Percentiles rank a stretch among this genome's conserved stretches.
Conservation (phyloP, 2,113 vertebrate species). For the Catharus minimus region DNA sequence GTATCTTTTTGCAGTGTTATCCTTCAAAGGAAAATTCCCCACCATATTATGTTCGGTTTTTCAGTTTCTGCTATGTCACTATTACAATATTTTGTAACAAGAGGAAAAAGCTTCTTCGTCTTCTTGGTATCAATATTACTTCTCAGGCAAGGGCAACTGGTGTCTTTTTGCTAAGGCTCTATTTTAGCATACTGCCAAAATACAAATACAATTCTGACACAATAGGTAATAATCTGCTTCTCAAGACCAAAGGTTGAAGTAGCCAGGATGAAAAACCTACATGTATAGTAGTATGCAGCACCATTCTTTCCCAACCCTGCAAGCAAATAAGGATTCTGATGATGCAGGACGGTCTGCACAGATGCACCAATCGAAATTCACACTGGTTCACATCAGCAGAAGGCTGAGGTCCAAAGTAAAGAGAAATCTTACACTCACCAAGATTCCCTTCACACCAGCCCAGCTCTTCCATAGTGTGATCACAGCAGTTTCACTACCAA, state of each 20-base stretch:
- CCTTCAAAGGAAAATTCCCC: background rate
- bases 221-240: background rate
- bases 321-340: background rate
- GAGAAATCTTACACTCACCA: background rate
- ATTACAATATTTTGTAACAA: background rate
- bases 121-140: conserved; percentile 19
- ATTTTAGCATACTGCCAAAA: background rate
- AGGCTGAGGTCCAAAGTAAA: background rate
- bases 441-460: background rate
- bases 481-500: background rate
- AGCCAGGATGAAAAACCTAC: background rate
- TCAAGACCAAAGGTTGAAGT: background rate
- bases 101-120: background rate
- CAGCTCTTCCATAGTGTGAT: background rate
- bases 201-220: conserved; percentile 6
- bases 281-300: background rate
- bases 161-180: background rate
- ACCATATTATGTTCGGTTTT: background rate
- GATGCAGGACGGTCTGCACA: background rate
- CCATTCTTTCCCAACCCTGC: background rate
- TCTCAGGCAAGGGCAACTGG: background rate
- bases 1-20: background rate
- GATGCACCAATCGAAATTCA: background rate
- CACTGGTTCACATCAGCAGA: background rate
- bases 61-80: background rate